Base-by-base conservation (phyloP, 2,888 invertebrate genomes). In the Clanis bilineata region DNA sequence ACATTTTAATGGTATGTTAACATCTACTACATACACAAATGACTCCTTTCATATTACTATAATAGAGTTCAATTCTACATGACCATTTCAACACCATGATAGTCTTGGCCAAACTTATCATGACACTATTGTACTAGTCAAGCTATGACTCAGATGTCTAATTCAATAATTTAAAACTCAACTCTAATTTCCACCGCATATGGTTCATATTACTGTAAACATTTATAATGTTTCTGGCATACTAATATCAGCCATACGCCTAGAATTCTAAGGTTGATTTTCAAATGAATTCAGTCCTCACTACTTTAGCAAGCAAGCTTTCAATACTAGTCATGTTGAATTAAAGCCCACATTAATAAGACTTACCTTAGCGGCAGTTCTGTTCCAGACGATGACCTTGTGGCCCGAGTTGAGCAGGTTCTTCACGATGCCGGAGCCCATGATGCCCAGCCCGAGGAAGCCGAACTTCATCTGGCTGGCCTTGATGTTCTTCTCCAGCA, bases 361-460 rank as follows among this genome's bases (percentile, higher is more conserved):
- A 93, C 95, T 93, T 93, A 97, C 97, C 96, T 98, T 98, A 63
- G 96, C 95, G 58, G 95, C 94, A 59, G 97, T 97, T 74, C 98
- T 94, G 92, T 98, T 98, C 98, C 98, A 99, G 58, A 99, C 95
- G 69, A 97, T 94, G 58, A 99, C 97, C 79, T 96, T 96, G 83
- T 99, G 98, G 0, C 98, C 98, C 3, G 98, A 97, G 86, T 97
- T 96, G 75, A 98, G 94, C 58, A 99, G 93, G 86, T 98, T 98
- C 93, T 98, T 98, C 18, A 98, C 98, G 79, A 99, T 97, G 25
- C 98, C 98, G 63, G 96, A 95, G 56, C 98, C 98, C 97, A 99
- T 98, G 79, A 97, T 97, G 60, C 98, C 98, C 36, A 99, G 93
- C 0, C 99, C 99, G 28, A 99, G 94, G 89, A 99, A 98, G 28